phyloP scores from a whole-genome alignment of 2,797 vertebrate species.

The Acipenser transmontanus region DNA sequence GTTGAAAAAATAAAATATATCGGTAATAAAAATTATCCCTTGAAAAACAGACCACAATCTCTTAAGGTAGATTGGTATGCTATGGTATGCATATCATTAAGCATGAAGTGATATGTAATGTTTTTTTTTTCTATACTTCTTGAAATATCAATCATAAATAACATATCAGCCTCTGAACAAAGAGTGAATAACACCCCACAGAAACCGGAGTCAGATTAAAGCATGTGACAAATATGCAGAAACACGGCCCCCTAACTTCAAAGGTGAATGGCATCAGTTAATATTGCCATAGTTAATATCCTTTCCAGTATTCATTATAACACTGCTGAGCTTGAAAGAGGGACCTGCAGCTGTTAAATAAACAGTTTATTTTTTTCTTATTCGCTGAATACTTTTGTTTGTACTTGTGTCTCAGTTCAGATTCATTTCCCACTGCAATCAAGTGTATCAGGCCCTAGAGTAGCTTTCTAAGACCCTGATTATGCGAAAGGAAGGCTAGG shows the following conservation, averaged over 20 bases:
- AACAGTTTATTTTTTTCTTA: not conserved
- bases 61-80: no score
- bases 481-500: conserved; percentile 23
- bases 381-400: not conserved
- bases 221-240: not conserved
- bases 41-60: no score
- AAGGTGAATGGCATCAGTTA: not conserved
- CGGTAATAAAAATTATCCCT: no score
- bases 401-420: not conserved
- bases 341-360: not conserved
- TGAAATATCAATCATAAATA: conserved; percentile 1
- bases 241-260: not conserved
- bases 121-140: not conserved
- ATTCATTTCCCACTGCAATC: not conserved
- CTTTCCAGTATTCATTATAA: not conserved
- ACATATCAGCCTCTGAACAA: not conserved
- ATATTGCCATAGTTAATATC: conserved; percentile 1
- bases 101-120: not conserved
- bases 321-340: not conserved
- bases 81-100: not conserved
- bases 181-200: not conserved
- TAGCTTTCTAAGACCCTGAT: conserved; percentile 28
- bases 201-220: not conserved
- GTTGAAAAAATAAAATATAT: no score
- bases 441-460: not conserved